Conservation (phyloP, 1,140 invertebrate genomes). For the Heliconius himera region DNA sequence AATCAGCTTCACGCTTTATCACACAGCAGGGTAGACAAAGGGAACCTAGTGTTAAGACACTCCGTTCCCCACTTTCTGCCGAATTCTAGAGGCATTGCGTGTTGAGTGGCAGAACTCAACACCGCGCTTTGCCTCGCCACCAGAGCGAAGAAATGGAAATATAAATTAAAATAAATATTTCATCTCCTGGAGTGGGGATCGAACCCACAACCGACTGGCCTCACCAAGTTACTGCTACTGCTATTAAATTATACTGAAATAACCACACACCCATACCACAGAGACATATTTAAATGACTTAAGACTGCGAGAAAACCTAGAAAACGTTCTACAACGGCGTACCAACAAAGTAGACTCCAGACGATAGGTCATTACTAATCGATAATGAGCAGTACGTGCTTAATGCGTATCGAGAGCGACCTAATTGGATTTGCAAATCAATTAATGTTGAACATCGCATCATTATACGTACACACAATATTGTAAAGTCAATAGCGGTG, state of each 20-base stretch:
- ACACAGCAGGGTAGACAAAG: too few species aligned
- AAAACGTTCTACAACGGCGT: not conserved
- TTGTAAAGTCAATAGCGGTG: conserved; percentile 63
- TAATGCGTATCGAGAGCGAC: conserved; percentile 65
- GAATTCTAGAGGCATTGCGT: too few species aligned
- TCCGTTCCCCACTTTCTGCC: too few species aligned
- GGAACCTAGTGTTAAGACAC: too few species aligned
- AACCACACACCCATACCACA: not conserved
- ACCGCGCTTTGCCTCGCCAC: too few species aligned
- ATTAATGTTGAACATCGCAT: conserved; percentile 70
- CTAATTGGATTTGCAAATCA: conserved; percentile 77
- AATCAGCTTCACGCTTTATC: too few species aligned
- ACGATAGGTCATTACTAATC: conserved; percentile 68
- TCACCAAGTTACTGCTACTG: too few species aligned
- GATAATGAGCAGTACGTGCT: conserved; percentile 73
- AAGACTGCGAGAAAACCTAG: not conserved
- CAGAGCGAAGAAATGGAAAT: too few species aligned
- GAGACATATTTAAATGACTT: not conserved
- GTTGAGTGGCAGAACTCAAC: too few species aligned
- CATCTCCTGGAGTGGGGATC: too few species aligned
- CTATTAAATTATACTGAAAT: not conserved
- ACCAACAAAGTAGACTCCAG: conserved; percentile 42
- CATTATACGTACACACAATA: conserved; percentile 66
- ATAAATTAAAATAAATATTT: too few species aligned
- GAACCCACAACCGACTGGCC: too few species aligned